phyloP scores from a whole-genome alignment of 2,113 vertebrate genomes.

The Coracopsis vasa region DNA sequence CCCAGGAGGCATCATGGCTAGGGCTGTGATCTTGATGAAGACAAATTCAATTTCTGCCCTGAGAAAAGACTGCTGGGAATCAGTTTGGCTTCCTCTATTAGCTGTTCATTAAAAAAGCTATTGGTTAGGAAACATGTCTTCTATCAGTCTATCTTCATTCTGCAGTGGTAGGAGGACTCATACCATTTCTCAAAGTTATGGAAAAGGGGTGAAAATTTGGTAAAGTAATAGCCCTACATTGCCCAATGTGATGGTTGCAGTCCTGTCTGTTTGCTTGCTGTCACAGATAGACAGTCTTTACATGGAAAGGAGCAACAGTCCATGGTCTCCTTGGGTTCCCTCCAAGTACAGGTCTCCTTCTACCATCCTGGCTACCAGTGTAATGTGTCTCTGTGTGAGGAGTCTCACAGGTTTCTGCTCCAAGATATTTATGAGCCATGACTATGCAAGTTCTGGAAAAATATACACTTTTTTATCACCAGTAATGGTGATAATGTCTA shows the following conservation, averaged over 20 bases:
- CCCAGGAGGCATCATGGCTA: background rate
- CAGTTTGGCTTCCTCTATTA: background rate
- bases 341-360: background rate
- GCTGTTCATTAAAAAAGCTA: background rate
- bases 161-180: background rate
- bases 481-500: background rate
- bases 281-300: background rate
- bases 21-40: background rate
- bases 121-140: background rate
- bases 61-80: background rate
- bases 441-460: accelerated
- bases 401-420: background rate
- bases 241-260: background rate
- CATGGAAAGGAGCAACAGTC: background rate
- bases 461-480: background rate
- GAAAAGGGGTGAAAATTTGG: background rate
- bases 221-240: background rate
- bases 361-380: background rate
- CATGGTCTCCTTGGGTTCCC: background rate
- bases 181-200: background rate
- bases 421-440: background rate
- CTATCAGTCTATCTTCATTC: background rate
- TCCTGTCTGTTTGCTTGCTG: background rate
- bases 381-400: background rate
- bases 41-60: background rate